Conservation (phyloP, 2,113 vertebrate genomes). For the Pycnonotus jocosus region DNA sequence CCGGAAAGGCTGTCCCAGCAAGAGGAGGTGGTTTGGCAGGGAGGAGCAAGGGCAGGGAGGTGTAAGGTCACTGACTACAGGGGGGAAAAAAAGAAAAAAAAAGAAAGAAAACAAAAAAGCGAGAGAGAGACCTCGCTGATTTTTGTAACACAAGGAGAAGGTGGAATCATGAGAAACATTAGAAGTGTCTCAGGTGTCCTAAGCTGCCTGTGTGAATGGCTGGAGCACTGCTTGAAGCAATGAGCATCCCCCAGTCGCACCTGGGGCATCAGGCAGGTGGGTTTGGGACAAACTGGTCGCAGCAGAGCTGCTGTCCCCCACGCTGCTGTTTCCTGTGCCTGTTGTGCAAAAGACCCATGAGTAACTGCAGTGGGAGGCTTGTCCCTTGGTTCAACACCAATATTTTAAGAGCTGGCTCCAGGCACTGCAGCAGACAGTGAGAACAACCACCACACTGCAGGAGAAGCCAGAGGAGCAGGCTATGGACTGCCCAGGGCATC, state of each 20-base stretch:
- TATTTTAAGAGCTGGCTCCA: background rate
- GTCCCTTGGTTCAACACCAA: too few relatives aligned
- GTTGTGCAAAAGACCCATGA: accelerated
- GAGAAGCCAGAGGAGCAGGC: background rate
- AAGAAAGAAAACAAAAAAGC: too few relatives aligned
- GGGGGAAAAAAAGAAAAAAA: accelerated
- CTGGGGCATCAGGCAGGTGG: background rate
- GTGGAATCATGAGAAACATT: background rate
- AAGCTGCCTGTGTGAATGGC: background rate
- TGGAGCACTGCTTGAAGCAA: background rate
- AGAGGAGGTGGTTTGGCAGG: background rate
- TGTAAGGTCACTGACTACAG: background rate
- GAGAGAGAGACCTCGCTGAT: background rate
- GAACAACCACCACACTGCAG: accelerated
- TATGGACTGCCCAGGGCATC: background rate
- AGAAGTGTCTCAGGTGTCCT: background rate
- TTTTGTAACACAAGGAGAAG: background rate
- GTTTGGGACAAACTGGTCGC: accelerated
- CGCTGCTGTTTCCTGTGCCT: accelerated
- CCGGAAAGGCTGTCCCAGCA: background rate
- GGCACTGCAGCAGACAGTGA: background rate
- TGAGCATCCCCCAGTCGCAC: too few relatives aligned
- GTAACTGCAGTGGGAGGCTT: background rate
- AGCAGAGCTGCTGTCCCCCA: background rate
- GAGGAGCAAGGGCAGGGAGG: background rate